A percentile compares a stretch with the other conserved stretches of the same genome.
phyloP scores from a whole-genome alignment of 2,888 invertebrate species.

The Nomada fucata region DNA sequence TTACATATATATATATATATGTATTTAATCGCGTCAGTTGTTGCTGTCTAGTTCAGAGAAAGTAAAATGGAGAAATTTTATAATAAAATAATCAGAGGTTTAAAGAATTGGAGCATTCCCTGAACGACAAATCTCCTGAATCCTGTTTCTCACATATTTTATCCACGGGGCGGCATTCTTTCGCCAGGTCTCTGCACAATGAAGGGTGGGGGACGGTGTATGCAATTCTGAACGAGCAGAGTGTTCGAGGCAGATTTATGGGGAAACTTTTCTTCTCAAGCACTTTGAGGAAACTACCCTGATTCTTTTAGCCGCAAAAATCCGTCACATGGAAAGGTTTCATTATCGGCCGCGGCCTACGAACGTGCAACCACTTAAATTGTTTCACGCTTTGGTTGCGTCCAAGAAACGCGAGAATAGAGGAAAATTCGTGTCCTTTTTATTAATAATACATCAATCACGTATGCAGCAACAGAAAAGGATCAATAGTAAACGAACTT shows the following conservation, averaged over 20 bases:
- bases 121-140: not conserved
- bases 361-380: constrained; percentile 31
- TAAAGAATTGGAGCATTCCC: not conserved
- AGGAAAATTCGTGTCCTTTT: not conserved
- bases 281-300: constrained; percentile 41
- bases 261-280: constrained; percentile 52
- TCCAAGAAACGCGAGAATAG: not conserved
- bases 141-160: constrained; percentile 31
- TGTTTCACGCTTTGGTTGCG: constrained; percentile 6
- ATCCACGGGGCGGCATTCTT: constrained; percentile 16
- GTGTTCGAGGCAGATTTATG: constrained; percentile 51
- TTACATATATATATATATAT: too few species aligned
- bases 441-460: not conserved
- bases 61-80: not conserved
- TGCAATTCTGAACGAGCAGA: constrained; percentile 37
- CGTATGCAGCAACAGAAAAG: not conserved
- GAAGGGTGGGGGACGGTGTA: constrained; percentile 9
- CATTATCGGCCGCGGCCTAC: constrained; percentile 36
- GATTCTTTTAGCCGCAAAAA: constrained; percentile 52
- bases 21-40: too few species aligned
- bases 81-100: not conserved
- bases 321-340: constrained; percentile 45
- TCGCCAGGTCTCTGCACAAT: constrained; percentile 3
- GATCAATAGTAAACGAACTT: too few species aligned
- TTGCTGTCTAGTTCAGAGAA: too few species aligned